Evolutionary conservation across 2,888 invertebrate genomes (phyloP).

Genomic region (Mythimna vitellina): DNA sequence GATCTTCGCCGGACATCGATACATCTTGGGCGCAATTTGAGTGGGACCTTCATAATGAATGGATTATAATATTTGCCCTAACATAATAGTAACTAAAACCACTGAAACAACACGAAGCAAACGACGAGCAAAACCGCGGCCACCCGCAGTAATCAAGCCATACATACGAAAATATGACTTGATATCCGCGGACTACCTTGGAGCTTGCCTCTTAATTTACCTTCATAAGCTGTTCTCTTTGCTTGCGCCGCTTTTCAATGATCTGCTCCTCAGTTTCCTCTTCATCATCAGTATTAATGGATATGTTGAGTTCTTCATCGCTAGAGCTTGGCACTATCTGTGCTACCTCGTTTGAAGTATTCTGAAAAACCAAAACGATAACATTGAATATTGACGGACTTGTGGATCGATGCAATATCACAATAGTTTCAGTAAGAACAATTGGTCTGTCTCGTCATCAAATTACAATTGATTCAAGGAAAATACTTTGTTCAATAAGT

Average conservation of each 20-base stretch:
- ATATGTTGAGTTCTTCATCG: constrained; percentile 93
- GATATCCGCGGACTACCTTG: neutral
- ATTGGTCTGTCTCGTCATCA: neutral
- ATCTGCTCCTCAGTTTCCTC: constrained; percentile 98
- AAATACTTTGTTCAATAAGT: neutral
- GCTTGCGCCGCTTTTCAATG: constrained; percentile 96
- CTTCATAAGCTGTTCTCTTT: constrained; percentile 96
- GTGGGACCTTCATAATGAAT: neutral
- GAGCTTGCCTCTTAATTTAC: constrained; percentile 80
- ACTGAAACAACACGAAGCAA: neutral
- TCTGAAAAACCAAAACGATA: constrained; percentile 76
- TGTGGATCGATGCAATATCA: neutral
- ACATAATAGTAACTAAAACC: neutral
- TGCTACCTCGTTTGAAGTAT: constrained; percentile 95
- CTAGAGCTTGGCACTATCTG: constrained; percentile 93
- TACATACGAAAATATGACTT: neutral
- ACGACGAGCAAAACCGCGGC: no score
- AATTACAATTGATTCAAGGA: neutral
- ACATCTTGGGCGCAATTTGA: no score
- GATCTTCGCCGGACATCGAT: neutral
- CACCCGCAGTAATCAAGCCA: no score
- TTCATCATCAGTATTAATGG: constrained; percentile 94
- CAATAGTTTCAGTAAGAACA: neutral
- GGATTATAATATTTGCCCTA: neutral
- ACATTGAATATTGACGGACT: constrained; percentile 2